Percentiles rank a stretch among this genome's conserved stretches.
phyloP scores from a whole-genome alignment of 2,113 vertebrate genomes.

The Lipotes vexillifer region DNA sequence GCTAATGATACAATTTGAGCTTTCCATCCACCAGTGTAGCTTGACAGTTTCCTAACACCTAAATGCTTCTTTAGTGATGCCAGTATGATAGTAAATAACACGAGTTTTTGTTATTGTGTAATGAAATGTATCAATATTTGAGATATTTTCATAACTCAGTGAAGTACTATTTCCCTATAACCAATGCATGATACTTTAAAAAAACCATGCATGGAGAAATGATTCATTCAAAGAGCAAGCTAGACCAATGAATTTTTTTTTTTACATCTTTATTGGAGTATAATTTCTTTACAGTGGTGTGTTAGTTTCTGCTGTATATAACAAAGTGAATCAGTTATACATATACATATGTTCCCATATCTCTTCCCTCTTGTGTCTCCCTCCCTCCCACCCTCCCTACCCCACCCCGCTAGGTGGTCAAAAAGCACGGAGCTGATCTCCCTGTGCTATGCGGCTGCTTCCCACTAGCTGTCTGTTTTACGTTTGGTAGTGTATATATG shows the following conservation, averaged over 20 bases:
- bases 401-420: too few species aligned
- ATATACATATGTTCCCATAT: too few species aligned
- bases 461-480: too few species aligned
- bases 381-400: too few species aligned
- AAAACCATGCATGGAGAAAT: background rate
- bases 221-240: background rate
- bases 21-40: background rate
- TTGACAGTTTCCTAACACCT: background rate
- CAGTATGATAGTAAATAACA: background rate
- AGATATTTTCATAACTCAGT: background rate
- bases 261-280: too few species aligned
- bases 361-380: too few species aligned
- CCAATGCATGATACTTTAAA: background rate
- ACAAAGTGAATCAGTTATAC: too few species aligned
- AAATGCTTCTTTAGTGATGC: background rate
- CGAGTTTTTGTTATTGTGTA: background rate
- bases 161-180: background rate
- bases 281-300: too few species aligned
- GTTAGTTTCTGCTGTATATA: too few species aligned
- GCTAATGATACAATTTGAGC: background rate
- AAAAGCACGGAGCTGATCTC: too few species aligned
- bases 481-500: too few species aligned
- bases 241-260: background rate
- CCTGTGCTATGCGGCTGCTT: too few species aligned
- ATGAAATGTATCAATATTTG: constrained; percentile 10